These are phyloP conservation scores for Pollenia angustigena DNA, from an alignment of 2,888 invertebrate genomes.

Conservation along the genomic window DNA sequence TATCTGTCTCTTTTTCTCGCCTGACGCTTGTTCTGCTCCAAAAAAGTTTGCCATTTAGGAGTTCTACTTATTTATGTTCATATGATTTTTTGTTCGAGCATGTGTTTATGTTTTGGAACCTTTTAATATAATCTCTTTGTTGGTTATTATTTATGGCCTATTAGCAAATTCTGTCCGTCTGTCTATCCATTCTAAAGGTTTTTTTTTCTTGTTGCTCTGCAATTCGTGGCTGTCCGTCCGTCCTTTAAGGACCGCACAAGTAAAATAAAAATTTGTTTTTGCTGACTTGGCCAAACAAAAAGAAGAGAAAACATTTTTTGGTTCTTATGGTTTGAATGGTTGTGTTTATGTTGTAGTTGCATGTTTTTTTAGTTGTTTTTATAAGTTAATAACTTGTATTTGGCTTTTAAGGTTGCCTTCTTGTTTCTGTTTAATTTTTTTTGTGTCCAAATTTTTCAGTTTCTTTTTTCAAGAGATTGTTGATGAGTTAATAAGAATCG, in stretches of 20 bases:
- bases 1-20: background rate
- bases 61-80: constrained; percentile 10
- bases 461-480: constrained; percentile 73
- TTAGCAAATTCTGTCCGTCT: constrained; percentile 79
- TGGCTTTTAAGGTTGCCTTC: constrained; percentile 71
- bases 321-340: constrained; percentile 30
- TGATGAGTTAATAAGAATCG: constrained; percentile 84
- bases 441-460: background rate
- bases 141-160: constrained; percentile 83
- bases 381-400: constrained; percentile 72
- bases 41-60: background rate
- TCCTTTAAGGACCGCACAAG: constrained; percentile 75
- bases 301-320: constrained; percentile 7
- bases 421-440: constrained; percentile 74
- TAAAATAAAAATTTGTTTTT: constrained; percentile 79
- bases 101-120: constrained; percentile 70
- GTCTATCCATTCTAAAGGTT: constrained; percentile 76
- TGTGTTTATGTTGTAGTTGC: constrained; percentile 56
- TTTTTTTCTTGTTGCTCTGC: constrained; percentile 25
- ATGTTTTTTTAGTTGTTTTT: constrained; percentile 57
- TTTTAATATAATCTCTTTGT: constrained; percentile 75
- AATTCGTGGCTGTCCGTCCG: constrained; percentile 65
- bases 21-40: background rate
- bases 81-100: constrained; percentile 56
- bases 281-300: constrained; percentile 66